Percentiles rank a stretch among this genome's conserved stretches.
Evolutionary conservation across 1,140 invertebrate genomes (phyloP).

Genomic region (Schlechtendalia chinensis): DNA sequence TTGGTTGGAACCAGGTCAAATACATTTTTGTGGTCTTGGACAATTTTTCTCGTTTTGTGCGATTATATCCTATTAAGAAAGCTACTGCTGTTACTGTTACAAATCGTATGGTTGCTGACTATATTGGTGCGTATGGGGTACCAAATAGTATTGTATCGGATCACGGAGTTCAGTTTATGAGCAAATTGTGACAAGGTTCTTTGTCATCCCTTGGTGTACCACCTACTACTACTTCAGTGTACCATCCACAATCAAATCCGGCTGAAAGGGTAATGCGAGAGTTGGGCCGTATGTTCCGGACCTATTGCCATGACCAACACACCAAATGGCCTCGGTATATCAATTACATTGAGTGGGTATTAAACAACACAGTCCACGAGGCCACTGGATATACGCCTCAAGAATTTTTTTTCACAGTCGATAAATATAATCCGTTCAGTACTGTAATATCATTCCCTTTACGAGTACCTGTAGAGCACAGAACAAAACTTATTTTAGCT

Average conservation of each 20-base stretch:
- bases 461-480: no score
- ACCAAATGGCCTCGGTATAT: neutral
- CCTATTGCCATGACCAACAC: neutral
- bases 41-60: no score
- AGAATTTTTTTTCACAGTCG: neutral
- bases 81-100: neutral
- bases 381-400: neutral
- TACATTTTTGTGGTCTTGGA: no score
- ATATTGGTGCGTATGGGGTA: no score
- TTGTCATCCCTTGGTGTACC: neutral
- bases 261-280: neutral
- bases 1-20: no score
- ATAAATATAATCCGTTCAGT: neutral
- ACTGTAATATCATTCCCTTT: no score
- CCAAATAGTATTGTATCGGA: no score
- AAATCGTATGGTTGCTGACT: no score
- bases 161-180: no score
- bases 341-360: neutral
- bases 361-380: neutral
- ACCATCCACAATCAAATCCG: neutral
- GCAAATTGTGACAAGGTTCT: neutral
- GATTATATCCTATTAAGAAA: neutral
- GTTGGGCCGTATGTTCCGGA: neutral
- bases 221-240: neutral
- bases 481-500: neutral